phyloP scores from a whole-genome alignment of 2,888 invertebrate species.

The Cabera pusaria region DNA sequence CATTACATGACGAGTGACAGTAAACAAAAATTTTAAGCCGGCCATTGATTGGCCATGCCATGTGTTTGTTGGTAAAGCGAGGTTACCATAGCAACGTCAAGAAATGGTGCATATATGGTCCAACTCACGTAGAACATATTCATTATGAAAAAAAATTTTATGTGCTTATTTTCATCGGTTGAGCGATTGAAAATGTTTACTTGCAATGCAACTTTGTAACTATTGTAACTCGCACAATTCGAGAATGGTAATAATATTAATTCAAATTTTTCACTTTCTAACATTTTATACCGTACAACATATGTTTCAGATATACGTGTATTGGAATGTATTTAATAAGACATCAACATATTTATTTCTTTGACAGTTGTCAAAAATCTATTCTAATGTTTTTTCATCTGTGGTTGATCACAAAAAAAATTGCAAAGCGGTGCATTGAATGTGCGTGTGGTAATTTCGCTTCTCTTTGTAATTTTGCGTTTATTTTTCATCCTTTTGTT shows the following conservation, averaged over 20 bases:
- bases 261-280: no score
- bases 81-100: slow-evolving; percentile 66
- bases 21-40: slow-evolving; percentile 73
- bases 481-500: slow-evolving; percentile 4
- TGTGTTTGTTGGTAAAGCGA: slow-evolving; percentile 57
- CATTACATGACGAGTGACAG: slow-evolving; percentile 74
- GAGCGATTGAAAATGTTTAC: no score
- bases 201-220: no score
- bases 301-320: no score
- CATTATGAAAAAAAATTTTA: no score
- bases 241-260: no score
- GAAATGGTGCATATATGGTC: slow-evolving; percentile 13
- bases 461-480: slow-evolving; percentile 32
- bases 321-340: slow-evolving; percentile 23
- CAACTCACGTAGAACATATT: slow-evolving; percentile 13
- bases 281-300: no score
- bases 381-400: no score
- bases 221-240: no score
- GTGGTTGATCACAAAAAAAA: slow-evolving; percentile 32
- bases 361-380: no score
- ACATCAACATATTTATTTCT: slow-evolving; percentile 14
- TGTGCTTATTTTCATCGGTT: no score
- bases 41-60: slow-evolving; percentile 78
- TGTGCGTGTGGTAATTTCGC: slow-evolving; percentile 35
- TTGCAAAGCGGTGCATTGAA: slow-evolving; percentile 37